Evolutionary conservation across 1,140 invertebrate genomes (phyloP), one percentile per base, ranked within the genome.

Genomic region (Formica selysi): DNA sequence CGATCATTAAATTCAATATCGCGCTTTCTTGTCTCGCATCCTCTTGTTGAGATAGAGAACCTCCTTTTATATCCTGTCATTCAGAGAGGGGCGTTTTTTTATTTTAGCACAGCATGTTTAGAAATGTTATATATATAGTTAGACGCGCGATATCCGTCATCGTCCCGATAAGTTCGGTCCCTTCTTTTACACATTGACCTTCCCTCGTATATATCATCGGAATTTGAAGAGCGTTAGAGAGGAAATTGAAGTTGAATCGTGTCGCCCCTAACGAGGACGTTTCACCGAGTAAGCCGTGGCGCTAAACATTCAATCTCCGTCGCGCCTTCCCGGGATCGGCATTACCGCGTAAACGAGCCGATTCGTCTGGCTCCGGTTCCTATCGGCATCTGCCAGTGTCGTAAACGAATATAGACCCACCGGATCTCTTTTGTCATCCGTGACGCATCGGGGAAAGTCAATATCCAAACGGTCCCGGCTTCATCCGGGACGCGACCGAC

Each of bases 381-480:
- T 73, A 86, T 86, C 83, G 74, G 83, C 83, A 70, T 86, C 74
- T 86, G 84, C 54, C 84, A 62, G 65, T 51, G 68, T 74, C 86
- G 83, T 87, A 86, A 86, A 86, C 79, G 83, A 74, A 76, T 76
- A 79, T 76, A 79, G 86, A 86, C 76, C 84, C 86, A 26, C 61
- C 57, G 76, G 84, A 87, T 86, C 86, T 86, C 86, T 78, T 79
- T 86, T 86, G 68, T 84, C 74, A 88, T 83, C 85, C 84, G 85
- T 91, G 89, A 91, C 89, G 86, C 85, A 90, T 89, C 80, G 84
- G 80, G 51, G 84, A 64, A 86, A 90, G 89, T 91, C 90, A 89
- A 91, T 90, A 92, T 91, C 91, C 89, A 87, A 89, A 91, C 86
- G 87, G 88, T 86, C 89, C 73, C 76, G 38, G 78, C 89, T 91